Conservation (phyloP, 2,888 invertebrate species). For the Drosophila vallismaia region DNA sequence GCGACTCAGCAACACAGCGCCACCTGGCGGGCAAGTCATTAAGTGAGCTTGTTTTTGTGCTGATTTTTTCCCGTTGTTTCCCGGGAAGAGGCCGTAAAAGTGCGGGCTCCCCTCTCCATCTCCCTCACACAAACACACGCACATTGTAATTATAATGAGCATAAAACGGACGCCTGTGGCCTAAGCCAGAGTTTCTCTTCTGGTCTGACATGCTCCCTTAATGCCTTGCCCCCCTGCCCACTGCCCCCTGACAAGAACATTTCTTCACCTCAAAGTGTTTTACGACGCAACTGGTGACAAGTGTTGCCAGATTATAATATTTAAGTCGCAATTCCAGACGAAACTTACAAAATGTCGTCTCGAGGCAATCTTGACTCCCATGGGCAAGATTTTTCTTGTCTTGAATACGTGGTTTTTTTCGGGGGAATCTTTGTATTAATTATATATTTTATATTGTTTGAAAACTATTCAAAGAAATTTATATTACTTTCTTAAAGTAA, state of each 20-base stretch:
- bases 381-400: conserved; percentile 7
- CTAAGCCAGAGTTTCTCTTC: conserved; percentile 34
- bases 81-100: conserved; percentile 65
- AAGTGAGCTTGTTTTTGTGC: conserved; percentile 72
- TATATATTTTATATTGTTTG: too few species aligned
- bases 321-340: conserved; percentile 17
- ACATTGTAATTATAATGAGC: conserved; percentile 64
- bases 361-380: conserved; percentile 26
- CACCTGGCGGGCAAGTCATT: conserved; percentile 72
- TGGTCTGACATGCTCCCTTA: conserved; percentile 17
- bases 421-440: too few species aligned
- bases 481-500: too few species aligned
- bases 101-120: conserved; percentile 34
- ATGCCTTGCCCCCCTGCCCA: background rate
- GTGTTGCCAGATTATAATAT: conserved; percentile 23
- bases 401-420: too few species aligned
- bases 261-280: conserved; percentile 44
- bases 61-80: conserved; percentile 51
- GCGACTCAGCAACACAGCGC: conserved; percentile 18
- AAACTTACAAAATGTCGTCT: conserved; percentile 12
- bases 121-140: conserved; percentile 31
- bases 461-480: too few species aligned
- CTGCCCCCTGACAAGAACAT: conserved; percentile 11
- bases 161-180: conserved; percentile 66
- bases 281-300: conserved; percentile 59